phyloP scores from a whole-genome alignment of 2,113 vertebrate species.

The Percopsis transmontana region DNA sequence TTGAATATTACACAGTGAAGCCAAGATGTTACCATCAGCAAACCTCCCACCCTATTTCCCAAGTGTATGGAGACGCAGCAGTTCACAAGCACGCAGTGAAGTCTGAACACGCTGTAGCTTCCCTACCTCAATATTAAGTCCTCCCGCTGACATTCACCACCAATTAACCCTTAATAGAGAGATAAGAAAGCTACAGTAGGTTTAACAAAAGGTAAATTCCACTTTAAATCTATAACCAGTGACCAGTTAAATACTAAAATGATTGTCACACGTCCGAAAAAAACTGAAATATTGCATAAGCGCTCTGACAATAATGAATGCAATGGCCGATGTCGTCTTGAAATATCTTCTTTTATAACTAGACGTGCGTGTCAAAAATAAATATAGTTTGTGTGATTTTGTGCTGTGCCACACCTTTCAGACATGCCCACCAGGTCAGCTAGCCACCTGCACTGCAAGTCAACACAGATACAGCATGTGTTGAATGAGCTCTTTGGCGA shows the following conservation, averaged over 20 bases:
- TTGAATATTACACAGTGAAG: neutral
- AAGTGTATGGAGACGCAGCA: no score
- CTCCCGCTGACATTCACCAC: no score
- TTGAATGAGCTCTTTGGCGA: neutral
- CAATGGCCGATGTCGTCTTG: neutral
- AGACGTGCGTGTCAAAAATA: neutral
- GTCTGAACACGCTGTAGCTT: no score
- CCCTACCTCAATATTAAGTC: no score
- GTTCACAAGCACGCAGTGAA: no score
- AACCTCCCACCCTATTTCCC: no score
- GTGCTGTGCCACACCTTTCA: neutral
- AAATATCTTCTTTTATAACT: neutral
- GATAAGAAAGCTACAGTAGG: no score
- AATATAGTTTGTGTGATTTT: neutral
- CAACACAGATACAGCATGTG: neutral
- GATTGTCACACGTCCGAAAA: conserved; percentile 45
- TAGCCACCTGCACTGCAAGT: no score
- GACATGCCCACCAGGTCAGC: no score
- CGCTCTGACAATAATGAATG: neutral
- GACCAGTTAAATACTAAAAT: conserved; percentile 9
- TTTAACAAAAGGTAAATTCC: no score
- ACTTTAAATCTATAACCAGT: conserved; percentile 1
- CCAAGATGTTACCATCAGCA: neutral
- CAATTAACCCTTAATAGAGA: no score
- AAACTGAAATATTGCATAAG: conserved; percentile 24